Base-by-base conservation (phyloP, 2,797 vertebrate species). In the Micrastur ruficollis region DNA sequence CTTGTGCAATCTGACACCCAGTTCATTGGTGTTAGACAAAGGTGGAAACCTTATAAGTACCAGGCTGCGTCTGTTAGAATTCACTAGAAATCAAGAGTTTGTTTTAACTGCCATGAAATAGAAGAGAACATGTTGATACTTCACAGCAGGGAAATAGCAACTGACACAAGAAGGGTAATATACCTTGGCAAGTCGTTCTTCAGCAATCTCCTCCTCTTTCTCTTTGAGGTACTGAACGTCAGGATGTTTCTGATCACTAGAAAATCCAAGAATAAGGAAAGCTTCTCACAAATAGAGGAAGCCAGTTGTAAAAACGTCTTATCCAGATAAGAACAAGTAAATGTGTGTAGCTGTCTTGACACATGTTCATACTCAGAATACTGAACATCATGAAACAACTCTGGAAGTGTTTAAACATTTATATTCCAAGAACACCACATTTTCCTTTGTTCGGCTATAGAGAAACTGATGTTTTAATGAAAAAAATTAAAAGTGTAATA, bases 131-230 rank as follows among this genome's bases (percentile, higher is more conserved):
- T 1, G 8, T 23, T 32, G 90, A 68, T 49, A 73, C 14, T 74
- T 91, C 49, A 44, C 20, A 81, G n/a, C n/a, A 56, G 38, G 34
- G 36, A 56, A 78, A 49, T 8, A 70, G 42, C 29, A 52, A 68
- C 25, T 66, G 49, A 42, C 29, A 10, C 16, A 32, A 29, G 32
- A 82, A 86, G 27, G 32, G 65, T 50, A 32, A 67, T n/a, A 61
- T 95, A 99, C 99, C 98, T 98, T 99, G 71, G 98, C 98, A 59
- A 96, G 95, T 93, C 97, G 98, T 92, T 99, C 99, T 76, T 98
- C 98, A 53, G 97, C 97, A 50, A 99, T 97, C 94, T 99, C 98
- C 76, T 98, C 98, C 52, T 99, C 97, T 49, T 98, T 97, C 32
- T 98, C 98, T 86, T 96, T 97, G 32, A 99, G 96, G 11, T 94